Conservation (phyloP, 2,797 vertebrate species). For the Labroides dimidiatus region DNA sequence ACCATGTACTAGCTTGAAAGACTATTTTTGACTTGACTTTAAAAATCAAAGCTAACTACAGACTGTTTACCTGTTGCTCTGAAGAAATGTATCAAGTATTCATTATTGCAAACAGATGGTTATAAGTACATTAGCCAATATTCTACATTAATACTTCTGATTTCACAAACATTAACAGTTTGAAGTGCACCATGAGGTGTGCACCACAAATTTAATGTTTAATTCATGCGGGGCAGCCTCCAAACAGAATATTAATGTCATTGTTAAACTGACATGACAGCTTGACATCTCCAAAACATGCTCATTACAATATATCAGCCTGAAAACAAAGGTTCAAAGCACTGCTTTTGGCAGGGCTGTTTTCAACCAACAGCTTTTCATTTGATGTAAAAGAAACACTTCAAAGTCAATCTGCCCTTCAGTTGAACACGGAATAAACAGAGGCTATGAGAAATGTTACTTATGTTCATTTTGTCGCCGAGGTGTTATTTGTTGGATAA, state of each 20-base stretch:
- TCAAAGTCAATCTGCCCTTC: background rate
- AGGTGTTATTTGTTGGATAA: background rate
- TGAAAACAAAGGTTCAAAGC: background rate
- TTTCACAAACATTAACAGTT: background rate
- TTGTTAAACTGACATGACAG: constrained; percentile 7
- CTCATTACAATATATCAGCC: background rate
- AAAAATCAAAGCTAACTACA: background rate
- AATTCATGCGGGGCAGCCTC: background rate
- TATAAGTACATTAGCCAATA: background rate
- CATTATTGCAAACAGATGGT: background rate
- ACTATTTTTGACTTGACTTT: background rate
- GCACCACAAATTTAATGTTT: background rate
- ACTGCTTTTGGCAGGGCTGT: background rate
- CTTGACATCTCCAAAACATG: background rate
- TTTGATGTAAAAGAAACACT: background rate
- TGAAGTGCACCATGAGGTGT: constrained; percentile 1
- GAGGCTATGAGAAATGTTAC: background rate
- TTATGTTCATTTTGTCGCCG: background rate
- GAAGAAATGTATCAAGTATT: background rate
- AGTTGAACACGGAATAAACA: background rate
- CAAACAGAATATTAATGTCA: background rate
- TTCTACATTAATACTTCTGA: background rate
- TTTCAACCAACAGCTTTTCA: background rate
- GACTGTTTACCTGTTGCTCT: background rate
- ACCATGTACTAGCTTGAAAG: no score